Evolutionary conservation across 23 tunicate genomes (phyloP).

Genomic region (Halocynthia aurantium): DNA sequence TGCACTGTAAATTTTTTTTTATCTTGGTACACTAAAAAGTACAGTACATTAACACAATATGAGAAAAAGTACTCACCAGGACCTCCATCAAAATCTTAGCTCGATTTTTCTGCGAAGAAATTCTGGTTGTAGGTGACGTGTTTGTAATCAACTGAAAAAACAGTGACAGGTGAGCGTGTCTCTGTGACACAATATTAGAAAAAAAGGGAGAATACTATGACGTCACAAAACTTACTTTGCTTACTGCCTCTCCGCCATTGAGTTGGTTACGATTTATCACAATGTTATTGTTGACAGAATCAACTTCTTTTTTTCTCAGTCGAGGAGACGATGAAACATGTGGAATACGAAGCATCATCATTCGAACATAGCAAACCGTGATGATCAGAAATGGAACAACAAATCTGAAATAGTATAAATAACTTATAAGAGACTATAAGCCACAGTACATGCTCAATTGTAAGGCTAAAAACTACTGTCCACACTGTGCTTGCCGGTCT

Average conservation of each 20-base stretch:
- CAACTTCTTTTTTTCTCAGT: background rate
- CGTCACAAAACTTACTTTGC: too few relatives aligned
- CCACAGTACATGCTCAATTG: too few relatives aligned
- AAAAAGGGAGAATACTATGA: too few relatives aligned
- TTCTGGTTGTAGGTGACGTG: background rate
- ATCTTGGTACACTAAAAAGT: background rate
- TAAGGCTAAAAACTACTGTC: too few relatives aligned
- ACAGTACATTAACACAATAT: too few relatives aligned
- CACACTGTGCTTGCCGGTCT: too few relatives aligned
- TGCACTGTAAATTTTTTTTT: background rate
- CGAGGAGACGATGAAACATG: too few relatives aligned
- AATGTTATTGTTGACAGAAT: background rate
- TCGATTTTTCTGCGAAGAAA: slow-evolving; percentile 1
- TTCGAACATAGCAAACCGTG: slow-evolving; percentile 34
- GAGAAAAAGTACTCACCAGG: slow-evolving; percentile 33
- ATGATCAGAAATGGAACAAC: slow-evolving; percentile 65
- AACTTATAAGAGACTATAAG: too few relatives aligned
- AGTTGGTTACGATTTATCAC: too few relatives aligned
- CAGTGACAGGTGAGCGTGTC: background rate
- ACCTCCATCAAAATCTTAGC: slow-evolving; percentile 47
- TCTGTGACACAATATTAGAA: background rate
- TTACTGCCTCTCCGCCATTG: too few relatives aligned
- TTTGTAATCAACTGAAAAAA: slow-evolving; percentile 5
- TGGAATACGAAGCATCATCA: slow-evolving; percentile 25
- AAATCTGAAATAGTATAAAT: slow-evolving; percentile 36